Evolutionary conservation across 2,113 vertebrate species (phyloP), one percentile per base, ranked within the genome.

Genomic region (Pagrus major): DNA sequence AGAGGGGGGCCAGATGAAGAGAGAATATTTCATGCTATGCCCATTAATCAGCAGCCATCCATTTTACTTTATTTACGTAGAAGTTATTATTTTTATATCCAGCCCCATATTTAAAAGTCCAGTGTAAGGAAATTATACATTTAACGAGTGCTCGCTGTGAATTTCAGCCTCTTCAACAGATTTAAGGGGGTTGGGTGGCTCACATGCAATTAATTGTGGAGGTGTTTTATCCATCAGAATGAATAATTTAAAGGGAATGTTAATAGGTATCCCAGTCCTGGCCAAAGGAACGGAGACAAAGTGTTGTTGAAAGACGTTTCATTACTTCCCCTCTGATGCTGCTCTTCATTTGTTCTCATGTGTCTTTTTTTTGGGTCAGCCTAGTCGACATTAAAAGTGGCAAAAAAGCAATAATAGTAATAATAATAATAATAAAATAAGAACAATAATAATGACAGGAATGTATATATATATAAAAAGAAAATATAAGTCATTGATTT

Each of bases 191-290:
- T 56, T 86, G 86, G 84, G 89, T 71, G 87, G 84, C 85, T 89
- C 91, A 86, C 87, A 89, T 82, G 89, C 90, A 88, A 94, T 95
- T 95, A 95, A 95, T 94, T 93, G 94, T 90, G 86, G 92, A 95
- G 93, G 93, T 94, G 94, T 94, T 94, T 94, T 95, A 95, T 95
- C 94, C 92, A 95, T 95, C 93, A 95, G 89, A 85, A 93, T 95
- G 93, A 94, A 95, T 95, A 93, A 95, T 95, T 95, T 93, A 95
- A 88, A 89, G 86, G 88, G 90, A 93, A 92, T 82, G 91, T 94
- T 94, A 94, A 95, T 95, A 94, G 93, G 94, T 94, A 90, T 94
- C 88, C 87, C 89, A 90, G 91, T 89, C 90, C 89, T 80, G 88
- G 86, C 87, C 84, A 74, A 92, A 91, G 90, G 91, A 93, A 90